Base-by-base conservation (phyloP, 1,140 invertebrate species). In the Drosophila ohnishii region DNA sequence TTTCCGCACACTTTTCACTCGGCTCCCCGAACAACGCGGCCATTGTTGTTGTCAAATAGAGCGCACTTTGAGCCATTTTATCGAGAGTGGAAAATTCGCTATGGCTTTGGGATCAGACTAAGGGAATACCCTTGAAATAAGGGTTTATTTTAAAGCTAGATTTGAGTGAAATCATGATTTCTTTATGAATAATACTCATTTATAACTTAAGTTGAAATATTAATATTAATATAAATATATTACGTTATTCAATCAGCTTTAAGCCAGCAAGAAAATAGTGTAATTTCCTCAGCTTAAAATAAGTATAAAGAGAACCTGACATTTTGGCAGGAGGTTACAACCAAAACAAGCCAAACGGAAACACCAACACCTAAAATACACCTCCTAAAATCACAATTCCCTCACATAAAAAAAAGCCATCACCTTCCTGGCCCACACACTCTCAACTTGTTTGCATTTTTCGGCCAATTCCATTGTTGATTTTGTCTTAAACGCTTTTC, bases 21-120 rank as follows among this genome's bases (percentile, higher is more conserved):
- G 16, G 45, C 25, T 48, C 39, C 16, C 37, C 51, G 28, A 30
- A 25, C 22, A 30, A 25, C 22, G 37, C 22, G 37, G 7, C 44
- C 75, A 88, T 84, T 88, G 80, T 87, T 88, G 80, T 80, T 87
- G 84, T 73, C 75, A 87, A 87, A 87, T 87, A 87, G 84, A 88
- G 84, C 84, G 76, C 78, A 84, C 80, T 87, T 84, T 84, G 60
- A 80, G 84, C 83, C 83, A 88, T 88, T 88, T 83, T 79, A 88
- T 71, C 73, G 87, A 79, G 82, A 71, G 55, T 76, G 78, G 72
- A 65, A 69, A 16, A n/a, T 35, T 22, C 3, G 30, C 9, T n/a
- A 13, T 22, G 25, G 5, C 3, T 22, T 5, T 11, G 13, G 3
- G 2, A 34, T 4, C 3, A 45, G 14, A 42, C 30, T 0, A 4